Evolutionary conservation across 2,113 vertebrate genomes (phyloP), one percentile per base, ranked within the genome.

Genomic region (Syngnathoides biaculeatus): DNA sequence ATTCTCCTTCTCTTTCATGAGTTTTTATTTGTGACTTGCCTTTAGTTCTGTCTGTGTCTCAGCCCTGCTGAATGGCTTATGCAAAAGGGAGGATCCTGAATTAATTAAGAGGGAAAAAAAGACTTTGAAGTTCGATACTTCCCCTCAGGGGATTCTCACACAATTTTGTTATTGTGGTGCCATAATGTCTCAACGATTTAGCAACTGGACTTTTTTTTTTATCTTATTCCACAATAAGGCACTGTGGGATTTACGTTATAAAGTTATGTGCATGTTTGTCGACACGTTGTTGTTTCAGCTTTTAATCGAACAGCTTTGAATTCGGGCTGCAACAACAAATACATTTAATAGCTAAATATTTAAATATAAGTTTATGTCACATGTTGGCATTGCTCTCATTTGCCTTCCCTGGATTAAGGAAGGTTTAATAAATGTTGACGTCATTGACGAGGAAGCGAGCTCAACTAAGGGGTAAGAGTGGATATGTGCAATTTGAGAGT

Each of bases 51-150:
- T 78, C 72, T 62, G 39, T 24, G 40, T 15, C 22, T 65, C 47
- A 6, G 45, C 38, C 63, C 65, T 15, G 8, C 30, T 52, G 52
- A 78, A 79, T 75, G 79, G 79, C 68, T 52, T 59, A 27, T 73
- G 68, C 77, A 67, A 59, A 8, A 39, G 64, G 69, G 53, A 73
- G 47, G 70, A 73, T 80, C 77, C 27, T 0, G 70, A 75, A 80
- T 84, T 75, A 80, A 84, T 86, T 87, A 65, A 78, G 79, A 75
- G 67, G 53, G n/a, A n/a, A 19, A 65, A 38, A 71, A 83, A 65
- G n/a, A 74, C 82, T 87, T 88, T 87, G 84, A 86, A 84, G 83
- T 83, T 50, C 22, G 55, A 75, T 57, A 66, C 68, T 80, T 79
- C 13, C 68, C 84, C 68, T 73, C 35, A 0, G 73, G 81, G 67